Evolutionary conservation across 1,140 invertebrate genomes (phyloP).

Genomic region (Drosophila pandora): DNA sequence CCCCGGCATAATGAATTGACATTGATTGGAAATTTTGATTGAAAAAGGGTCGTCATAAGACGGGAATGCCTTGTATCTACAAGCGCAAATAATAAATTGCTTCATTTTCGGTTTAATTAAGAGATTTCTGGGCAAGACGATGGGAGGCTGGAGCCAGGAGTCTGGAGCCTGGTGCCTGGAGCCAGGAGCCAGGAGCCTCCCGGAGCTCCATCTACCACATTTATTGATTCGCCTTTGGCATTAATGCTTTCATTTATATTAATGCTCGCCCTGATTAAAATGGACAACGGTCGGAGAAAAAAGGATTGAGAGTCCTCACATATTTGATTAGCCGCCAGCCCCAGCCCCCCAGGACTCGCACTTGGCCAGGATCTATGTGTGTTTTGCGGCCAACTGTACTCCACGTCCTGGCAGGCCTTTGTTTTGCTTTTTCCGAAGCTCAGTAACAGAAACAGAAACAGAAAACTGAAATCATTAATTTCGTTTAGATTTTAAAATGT

Average conservation of each 20-base stretch:
- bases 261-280: conserved; percentile 42
- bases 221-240: conserved; percentile 28
- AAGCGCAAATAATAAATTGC: conserved; percentile 68
- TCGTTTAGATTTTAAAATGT: conserved; percentile 78
- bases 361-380: neutral
- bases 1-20: conserved; percentile 80
- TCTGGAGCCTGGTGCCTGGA: too few species aligned
- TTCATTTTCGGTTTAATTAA: conserved; percentile 80
- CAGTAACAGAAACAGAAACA: neutral
- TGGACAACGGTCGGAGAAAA: conserved; percentile 10
- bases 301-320: conserved; percentile 19
- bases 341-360: too few species aligned
- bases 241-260: conserved; percentile 44
- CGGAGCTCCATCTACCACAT: neutral
- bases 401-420: neutral
- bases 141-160: too few species aligned
- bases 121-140: conserved; percentile 39
- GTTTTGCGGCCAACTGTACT: conserved; percentile 66
- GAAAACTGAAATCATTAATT: conserved; percentile 73
- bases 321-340: too few species aligned
- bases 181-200: neutral
- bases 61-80: conserved; percentile 7
- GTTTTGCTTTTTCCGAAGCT: conserved; percentile 10
- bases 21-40: conserved; percentile 84
- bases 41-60: conserved; percentile 49